phyloP scores from a whole-genome alignment of 2,113 vertebrate genomes.

The Lynx canadensis region DNA sequence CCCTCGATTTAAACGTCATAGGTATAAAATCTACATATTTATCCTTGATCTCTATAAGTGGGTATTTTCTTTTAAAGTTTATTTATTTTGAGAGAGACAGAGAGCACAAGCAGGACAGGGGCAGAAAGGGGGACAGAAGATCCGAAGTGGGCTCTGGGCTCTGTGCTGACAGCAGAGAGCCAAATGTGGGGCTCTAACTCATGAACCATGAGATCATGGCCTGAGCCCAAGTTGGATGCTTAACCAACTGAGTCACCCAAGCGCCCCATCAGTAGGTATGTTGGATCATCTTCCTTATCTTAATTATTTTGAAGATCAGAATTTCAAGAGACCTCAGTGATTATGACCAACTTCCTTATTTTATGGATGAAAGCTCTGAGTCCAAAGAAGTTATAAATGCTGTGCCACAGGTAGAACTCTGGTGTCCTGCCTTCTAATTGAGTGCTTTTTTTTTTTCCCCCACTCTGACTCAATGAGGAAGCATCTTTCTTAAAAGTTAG shows the following conservation, averaged over 20 bases:
- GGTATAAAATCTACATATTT: background rate
- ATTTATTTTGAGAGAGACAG: too few relatives aligned
- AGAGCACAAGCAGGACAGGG: too few relatives aligned
- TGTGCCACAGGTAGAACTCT: background rate
- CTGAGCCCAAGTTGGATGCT: too few relatives aligned
- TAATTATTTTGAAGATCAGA: background rate
- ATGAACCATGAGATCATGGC: too few relatives aligned
- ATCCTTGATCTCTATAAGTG: background rate
- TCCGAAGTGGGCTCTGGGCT: too few relatives aligned
- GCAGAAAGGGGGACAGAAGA: too few relatives aligned
- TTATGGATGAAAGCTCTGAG: background rate
- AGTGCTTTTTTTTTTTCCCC: background rate
- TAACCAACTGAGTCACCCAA: too few relatives aligned
- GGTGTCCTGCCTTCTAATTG: background rate
- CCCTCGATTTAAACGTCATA: background rate
- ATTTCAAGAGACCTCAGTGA: background rate
- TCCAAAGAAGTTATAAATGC: background rate
- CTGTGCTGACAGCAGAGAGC: too few relatives aligned
- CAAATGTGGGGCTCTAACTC: too few relatives aligned
- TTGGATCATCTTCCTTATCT: background rate
- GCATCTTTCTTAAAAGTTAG: background rate
- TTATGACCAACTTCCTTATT: background rate
- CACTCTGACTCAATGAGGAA: background rate
- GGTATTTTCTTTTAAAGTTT: background rate
- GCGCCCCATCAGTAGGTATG: background rate